phyloP scores from a whole-genome alignment of 2,113 vertebrate genomes.

The Forbesichthys papilliferus region DNA sequence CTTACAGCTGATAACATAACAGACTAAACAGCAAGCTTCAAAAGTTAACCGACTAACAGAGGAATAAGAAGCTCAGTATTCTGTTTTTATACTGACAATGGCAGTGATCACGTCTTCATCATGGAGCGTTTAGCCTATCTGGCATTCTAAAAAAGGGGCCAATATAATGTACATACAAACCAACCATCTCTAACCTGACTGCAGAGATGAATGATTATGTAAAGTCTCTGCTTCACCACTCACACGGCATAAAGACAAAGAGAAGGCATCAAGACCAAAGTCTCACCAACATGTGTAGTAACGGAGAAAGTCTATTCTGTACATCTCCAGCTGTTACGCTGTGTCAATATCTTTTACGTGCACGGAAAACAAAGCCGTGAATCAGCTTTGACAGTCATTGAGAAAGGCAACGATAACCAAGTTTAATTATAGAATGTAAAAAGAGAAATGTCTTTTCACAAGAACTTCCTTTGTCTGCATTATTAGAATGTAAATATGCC shows the following conservation, averaged over 20 bases:
- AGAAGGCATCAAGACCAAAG: conserved; percentile 20
- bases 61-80: too few relatives aligned
- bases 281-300: conserved; percentile 25
- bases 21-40: too few relatives aligned
- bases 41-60: too few relatives aligned
- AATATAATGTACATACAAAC: too few relatives aligned
- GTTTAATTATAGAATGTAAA: conserved; percentile 69
- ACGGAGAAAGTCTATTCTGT: conserved; percentile 17
- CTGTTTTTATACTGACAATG: too few relatives aligned
- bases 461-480: conserved; percentile 68
- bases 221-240: neutral
- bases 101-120: too few relatives aligned
- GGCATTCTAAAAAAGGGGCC: too few relatives aligned
- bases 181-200: too few relatives aligned
- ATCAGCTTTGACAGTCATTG: conserved; percentile 66
- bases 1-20: too few relatives aligned
- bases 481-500: conserved; percentile 76
- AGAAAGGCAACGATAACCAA: conserved; percentile 59
- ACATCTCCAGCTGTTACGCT: conserved; percentile 36
- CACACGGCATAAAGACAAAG: neutral
- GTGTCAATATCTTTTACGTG: conserved; percentile 57
- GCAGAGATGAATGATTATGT: too few relatives aligned
- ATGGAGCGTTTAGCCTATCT: too few relatives aligned
- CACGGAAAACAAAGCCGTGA: conserved; percentile 58
- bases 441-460: conserved; percentile 68